Percentiles rank a stretch among this genome's conserved stretches.
Evolutionary conservation across 2,888 invertebrate species (phyloP).

Genomic region (Sarcophaga carnaria): DNA sequence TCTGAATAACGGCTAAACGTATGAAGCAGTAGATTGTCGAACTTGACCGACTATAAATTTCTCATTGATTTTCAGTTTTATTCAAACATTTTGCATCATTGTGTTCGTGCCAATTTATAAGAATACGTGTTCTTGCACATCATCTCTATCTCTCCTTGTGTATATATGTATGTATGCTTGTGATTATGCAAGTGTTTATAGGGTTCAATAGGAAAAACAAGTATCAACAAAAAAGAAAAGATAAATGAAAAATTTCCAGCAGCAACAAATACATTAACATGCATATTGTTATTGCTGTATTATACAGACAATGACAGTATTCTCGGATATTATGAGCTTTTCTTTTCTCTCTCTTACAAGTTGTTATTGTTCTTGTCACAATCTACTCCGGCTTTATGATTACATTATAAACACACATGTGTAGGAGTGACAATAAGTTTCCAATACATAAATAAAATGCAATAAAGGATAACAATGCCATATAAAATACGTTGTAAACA

Average conservation of each 20-base stretch:
- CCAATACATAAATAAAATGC: conserved; percentile 52
- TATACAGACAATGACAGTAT: conserved; percentile 61
- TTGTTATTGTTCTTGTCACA: conserved; percentile 31
- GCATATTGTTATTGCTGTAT: conserved; percentile 53
- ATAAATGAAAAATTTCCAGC: neutral
- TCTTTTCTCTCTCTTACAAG: conserved; percentile 1
- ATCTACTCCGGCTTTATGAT: conserved; percentile 56
- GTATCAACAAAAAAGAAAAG: neutral
- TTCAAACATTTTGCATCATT: neutral
- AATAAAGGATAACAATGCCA: conserved; percentile 62
- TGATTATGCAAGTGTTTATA: neutral
- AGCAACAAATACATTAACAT: conserved; percentile 49
- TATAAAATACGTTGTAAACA: neutral
- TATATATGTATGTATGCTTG: neutral
- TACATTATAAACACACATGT: conserved; percentile 30
- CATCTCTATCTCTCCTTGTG: neutral
- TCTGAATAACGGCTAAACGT: neutral
- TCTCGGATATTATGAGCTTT: conserved; percentile 37
- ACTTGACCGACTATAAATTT: no score
- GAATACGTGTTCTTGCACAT: neutral
- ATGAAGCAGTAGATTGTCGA: neutral
- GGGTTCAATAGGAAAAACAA: conserved; percentile 38
- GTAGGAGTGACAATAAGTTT: conserved; percentile 60
- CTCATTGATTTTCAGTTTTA: no score
- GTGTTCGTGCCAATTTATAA: neutral